Percentiles rank a stretch among this genome's conserved stretches.
phyloP scores from a whole-genome alignment of 30 jellyfish, hydroid and myxozoan genomes.

The Aurelia sp. region DNA sequence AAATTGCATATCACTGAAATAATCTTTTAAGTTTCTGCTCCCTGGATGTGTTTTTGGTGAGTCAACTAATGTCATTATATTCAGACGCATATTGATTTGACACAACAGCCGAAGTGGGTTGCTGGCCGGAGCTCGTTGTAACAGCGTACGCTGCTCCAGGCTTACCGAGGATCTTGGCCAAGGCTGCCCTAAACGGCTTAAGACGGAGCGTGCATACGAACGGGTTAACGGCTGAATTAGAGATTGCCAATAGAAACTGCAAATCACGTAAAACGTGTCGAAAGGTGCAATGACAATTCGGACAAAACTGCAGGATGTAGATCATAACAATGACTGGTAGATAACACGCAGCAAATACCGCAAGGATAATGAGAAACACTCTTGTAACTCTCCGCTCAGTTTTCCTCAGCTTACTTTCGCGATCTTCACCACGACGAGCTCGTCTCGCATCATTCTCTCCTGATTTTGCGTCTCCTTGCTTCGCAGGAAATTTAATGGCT shows the following conservation, averaged over 20 bases:
- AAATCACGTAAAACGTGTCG: slow-evolving; percentile 93
- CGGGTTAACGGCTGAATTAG: slow-evolving; percentile 90
- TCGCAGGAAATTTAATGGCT: neutral
- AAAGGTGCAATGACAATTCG: slow-evolving; percentile 77
- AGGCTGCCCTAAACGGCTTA: slow-evolving; percentile 84
- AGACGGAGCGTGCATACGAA: slow-evolving; percentile 89
- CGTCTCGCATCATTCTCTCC: too few species aligned
- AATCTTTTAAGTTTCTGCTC: too few species aligned
- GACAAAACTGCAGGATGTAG: slow-evolving; percentile 80
- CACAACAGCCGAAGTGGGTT: too few species aligned
- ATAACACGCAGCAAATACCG: slow-evolving; percentile 68
- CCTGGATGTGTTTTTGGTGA: too few species aligned
- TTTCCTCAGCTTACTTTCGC: neutral
- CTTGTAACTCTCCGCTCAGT: slow-evolving; percentile 73
- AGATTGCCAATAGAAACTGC: slow-evolving; percentile 77
- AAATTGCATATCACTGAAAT: too few species aligned
- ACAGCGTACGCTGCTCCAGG: neutral
- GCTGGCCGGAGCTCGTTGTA: neutral
- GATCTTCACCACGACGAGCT: neutral
- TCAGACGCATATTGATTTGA: too few species aligned
- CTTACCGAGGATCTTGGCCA: slow-evolving; percentile 49
- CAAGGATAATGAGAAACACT: slow-evolving; percentile 64
- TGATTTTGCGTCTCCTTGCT: neutral
- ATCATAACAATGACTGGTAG: slow-evolving; percentile 86
- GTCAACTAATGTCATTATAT: too few species aligned